Percentiles rank a stretch among this genome's conserved stretches.
Evolutionary conservation across 1,140 invertebrate genomes (phyloP).

Genomic region (Brachionus rubens): DNA sequence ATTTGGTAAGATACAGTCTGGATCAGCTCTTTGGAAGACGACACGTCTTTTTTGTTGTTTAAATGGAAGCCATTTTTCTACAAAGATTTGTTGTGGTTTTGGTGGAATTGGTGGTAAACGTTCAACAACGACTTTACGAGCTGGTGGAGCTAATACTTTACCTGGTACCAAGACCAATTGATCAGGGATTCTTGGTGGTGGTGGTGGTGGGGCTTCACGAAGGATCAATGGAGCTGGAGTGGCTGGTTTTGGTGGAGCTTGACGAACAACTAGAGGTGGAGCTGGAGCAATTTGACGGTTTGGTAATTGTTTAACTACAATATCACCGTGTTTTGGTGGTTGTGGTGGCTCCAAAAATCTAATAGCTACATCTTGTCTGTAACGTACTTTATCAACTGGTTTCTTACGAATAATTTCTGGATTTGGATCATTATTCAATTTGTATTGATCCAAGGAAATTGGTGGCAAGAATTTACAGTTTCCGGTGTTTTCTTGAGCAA

Average conservation of each 20-base stretch:
- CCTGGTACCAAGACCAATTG: neutral
- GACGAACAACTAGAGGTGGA: constrained; percentile 39
- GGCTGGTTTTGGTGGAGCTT: constrained; percentile 13
- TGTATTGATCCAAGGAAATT: constrained; percentile 33
- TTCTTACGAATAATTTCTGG: constrained; percentile 44
- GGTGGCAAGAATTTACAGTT: constrained; percentile 27
- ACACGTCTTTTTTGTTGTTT: constrained; percentile 38
- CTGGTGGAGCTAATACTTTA: constrained; percentile 19
- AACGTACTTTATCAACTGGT: constrained; percentile 13
- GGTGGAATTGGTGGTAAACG: constrained; percentile 37
- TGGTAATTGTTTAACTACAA: constrained; percentile 19
- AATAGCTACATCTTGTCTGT: constrained; percentile 18
- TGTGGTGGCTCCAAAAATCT: constrained; percentile 43
- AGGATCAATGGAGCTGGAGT: constrained; percentile 37
- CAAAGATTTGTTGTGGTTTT: constrained; percentile 36
- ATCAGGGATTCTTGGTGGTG: neutral
- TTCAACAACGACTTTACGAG: constrained; percentile 45
- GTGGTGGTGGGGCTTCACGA: constrained; percentile 43
- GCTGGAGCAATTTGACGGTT: constrained; percentile 6
- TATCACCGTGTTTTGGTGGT: constrained; percentile 21
- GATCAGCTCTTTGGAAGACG: constrained; percentile 13
- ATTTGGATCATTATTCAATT: constrained; percentile 46
- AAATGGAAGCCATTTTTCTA: constrained; percentile 46
- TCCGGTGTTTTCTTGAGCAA: neutral
- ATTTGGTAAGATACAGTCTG: neutral